Percentiles rank a stretch among this genome's conserved stretches.
Evolutionary conservation across 92 coral and sea anemone genomes (phyloP).

Genomic region (Actinostola sp.): DNA sequence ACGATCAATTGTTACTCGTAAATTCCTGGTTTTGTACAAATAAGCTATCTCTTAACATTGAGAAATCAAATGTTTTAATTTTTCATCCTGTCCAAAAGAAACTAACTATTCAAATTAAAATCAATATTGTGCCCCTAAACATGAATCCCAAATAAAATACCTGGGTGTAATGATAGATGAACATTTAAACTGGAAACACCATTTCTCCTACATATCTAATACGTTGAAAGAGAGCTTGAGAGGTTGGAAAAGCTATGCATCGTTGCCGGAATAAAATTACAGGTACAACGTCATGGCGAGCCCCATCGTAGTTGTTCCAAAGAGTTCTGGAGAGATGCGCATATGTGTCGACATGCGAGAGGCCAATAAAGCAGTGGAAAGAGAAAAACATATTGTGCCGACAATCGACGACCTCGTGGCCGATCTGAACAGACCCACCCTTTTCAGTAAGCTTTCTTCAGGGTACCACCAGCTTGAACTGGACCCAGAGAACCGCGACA

Average conservation of each 20-base stretch:
- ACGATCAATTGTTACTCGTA: no score
- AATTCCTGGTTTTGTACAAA: no score
- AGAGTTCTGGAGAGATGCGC: constrained; percentile 58
- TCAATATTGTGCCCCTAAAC: no score
- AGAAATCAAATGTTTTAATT: no score
- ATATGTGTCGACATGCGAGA: constrained; percentile 77
- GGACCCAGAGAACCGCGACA: constrained; percentile 58
- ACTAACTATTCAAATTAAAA: no score
- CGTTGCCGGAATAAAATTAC: constrained; percentile 57
- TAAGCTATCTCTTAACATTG: no score
- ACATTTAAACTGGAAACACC: no score
- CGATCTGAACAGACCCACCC: constrained; percentile 52
- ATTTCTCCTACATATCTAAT: no score
- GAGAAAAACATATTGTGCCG: constrained; percentile 63
- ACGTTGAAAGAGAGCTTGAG: constrained; percentile 58
- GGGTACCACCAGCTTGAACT: constrained; percentile 79
- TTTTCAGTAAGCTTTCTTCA: constrained; percentile 57
- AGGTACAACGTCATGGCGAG: constrained; percentile 74
- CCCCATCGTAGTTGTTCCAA: constrained; percentile 72
- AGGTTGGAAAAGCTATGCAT: constrained; percentile 57
- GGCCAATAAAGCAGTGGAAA: constrained; percentile 60
- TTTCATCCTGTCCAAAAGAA: no score
- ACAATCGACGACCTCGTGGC: constrained; percentile 60
- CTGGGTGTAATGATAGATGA: no score
- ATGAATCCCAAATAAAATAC: no score